Base-by-base conservation (phyloP, 2,888 invertebrate species). In the Pollenia griseotomentosa region DNA sequence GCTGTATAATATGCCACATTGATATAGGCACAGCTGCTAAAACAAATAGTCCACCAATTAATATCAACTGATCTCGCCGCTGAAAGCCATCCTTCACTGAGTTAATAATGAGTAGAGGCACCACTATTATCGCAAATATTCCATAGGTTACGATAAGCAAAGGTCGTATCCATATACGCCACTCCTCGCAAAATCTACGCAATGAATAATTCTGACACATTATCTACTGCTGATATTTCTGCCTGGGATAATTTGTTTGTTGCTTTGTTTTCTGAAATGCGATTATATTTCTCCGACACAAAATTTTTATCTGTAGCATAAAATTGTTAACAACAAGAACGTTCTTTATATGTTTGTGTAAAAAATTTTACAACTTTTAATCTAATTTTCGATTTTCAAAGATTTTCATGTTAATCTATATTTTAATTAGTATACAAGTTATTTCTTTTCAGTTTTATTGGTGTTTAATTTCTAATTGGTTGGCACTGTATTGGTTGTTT, bases 1-100 rank as follows among this genome's bases (percentile, higher is more conserved):
- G 99, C 93, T 98, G 97, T 65, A 97, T 96, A 90, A 99, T 99
- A 94, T 98, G 98, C 97, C 98, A 99, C 90, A 99, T 95, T 63
- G 98, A 97, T 88, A 99, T 96, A 0, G 99, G 99, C 70, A 99
- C 94, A 0, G 98, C 97, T 82, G 98, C 94, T 88, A 98, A 95
- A 33, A 98, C 98, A 94, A 99, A 99, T n/a, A 97, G 95, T 6
- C 98, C 98, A 12, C 97, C 98, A 82, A 98, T 96, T 88, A 98
- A 94, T 80, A 96, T 95, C 90, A 97, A 96, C 93, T 97, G 97
- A 91, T 97, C 97, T 88, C 96, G 95, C 90, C 96, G 95, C 68
- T 95, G 95, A 89, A 97, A 96, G 8, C 96, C 97, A 95, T 97
- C 96, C 91, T 95, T 95, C 85, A 97, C 95, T 0, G 97, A 96